These are phyloP conservation scores for Regulus satrapa DNA, from an alignment of 2,113 vertebrate genomes.

Conservation along the genomic window DNA sequence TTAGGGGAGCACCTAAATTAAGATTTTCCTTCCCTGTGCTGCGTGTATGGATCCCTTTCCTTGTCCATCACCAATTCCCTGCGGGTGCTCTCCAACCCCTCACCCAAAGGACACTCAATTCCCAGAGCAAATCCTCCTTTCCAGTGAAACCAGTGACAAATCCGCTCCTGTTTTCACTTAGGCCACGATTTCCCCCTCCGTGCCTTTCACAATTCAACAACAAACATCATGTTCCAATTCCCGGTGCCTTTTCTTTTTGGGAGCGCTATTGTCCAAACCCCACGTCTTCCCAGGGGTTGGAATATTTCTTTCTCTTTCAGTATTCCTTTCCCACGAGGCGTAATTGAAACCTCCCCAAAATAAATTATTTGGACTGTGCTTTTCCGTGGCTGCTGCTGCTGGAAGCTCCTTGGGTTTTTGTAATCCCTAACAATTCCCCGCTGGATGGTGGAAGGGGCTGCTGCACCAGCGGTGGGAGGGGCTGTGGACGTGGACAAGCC, in stretches of 20 bases:
- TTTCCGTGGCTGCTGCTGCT: not conserved
- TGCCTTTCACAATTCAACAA: not conserved
- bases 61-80: not conserved
- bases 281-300: not conserved
- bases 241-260: not conserved
- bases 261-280: not conserved
- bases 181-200: not conserved
- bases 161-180: not conserved
- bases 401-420: not conserved
- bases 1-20: not conserved
- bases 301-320: conserved; percentile 9
- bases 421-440: not conserved
- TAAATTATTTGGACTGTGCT: not conserved
- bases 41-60: not conserved
- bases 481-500: not conserved
- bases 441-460: not conserved
- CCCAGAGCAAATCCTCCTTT: not conserved
- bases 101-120: accelerated
- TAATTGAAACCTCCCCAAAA: conserved; percentile 34
- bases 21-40: not conserved
- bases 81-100: accelerated
- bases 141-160: not conserved
- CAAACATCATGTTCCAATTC: not conserved
- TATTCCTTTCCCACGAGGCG: conserved; percentile 4
- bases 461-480: not conserved